phyloP scores from a whole-genome alignment of 2,797 vertebrate genomes.

The Galagoides demidoff region DNA sequence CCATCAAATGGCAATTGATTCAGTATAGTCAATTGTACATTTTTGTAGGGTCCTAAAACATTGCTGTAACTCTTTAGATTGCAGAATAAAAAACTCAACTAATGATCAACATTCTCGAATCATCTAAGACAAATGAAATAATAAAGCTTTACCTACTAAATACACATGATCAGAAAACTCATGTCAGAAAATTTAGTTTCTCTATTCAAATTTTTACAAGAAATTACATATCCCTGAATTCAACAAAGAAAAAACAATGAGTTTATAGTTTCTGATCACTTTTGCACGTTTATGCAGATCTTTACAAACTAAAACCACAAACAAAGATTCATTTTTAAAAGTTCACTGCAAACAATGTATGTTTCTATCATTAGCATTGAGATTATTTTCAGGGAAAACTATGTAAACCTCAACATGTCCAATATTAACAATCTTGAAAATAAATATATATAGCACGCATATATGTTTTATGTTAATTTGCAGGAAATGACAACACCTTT shows the following conservation, averaged over 20 bases:
- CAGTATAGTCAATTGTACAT: not conserved
- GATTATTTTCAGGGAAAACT: constrained; percentile 17
- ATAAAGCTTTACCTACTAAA: constrained; percentile 30
- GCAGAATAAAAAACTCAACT: constrained; percentile 1
- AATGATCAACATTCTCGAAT: not conserved
- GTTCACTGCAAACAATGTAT: not conserved
- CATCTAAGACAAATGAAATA: constrained; percentile 1
- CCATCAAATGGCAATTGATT: not conserved
- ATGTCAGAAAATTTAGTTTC: not conserved
- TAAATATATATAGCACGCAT: not conserved
- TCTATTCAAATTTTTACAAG: not conserved
- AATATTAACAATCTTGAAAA: constrained; percentile 24
- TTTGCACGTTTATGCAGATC: constrained; percentile 13
- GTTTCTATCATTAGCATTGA: not conserved
- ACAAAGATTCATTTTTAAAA: not conserved
- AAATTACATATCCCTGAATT: constrained; percentile 10
- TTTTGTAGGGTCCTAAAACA: constrained; percentile 14
- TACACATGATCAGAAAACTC: constrained; percentile 10
- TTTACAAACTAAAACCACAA: not conserved
- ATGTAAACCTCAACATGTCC: not conserved
- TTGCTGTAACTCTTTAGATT: not conserved
- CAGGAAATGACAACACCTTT: not conserved
- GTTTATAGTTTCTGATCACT: not conserved
- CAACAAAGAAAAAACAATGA: constrained; percentile 1
- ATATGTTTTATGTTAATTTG: constrained; percentile 14